A percentile compares a stretch with the other conserved stretches of the same genome.
These are phyloP conservation scores for Gymnoscopelus microlampas DNA, from an alignment of 2,797 vertebrate genomes.

Conservation along the genomic window DNA sequence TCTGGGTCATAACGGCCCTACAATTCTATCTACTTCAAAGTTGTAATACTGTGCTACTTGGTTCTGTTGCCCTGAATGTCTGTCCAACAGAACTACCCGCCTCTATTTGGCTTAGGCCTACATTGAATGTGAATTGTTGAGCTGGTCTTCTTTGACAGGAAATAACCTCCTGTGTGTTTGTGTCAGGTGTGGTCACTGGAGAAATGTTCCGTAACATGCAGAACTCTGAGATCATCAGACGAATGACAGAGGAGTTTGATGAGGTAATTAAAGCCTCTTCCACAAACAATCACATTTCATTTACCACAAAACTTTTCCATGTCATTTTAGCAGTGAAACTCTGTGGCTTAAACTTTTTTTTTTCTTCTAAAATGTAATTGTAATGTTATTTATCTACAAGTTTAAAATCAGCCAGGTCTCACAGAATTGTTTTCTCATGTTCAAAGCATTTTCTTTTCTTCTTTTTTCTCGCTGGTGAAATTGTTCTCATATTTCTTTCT, in stretches of 20 bases:
- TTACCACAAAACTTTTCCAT: not conserved
- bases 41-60: no score
- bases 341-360: no score
- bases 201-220: slow-evolving; percentile 99
- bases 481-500: no score
- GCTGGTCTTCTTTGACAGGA: not conserved
- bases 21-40: no score
- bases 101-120: not conserved
- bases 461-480: no score
- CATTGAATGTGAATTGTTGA: not conserved
- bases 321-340: slow-evolving; percentile 3
- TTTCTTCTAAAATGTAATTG: no score
- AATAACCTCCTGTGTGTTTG: slow-evolving; percentile 24
- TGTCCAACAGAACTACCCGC: not conserved
- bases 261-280: slow-evolving; percentile 83
- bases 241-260: slow-evolving; percentile 99
- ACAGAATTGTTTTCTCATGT: not conserved
- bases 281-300: slow-evolving; percentile 4
- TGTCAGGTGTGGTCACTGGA: slow-evolving; percentile 93
- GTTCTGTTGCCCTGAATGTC: no score
- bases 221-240: slow-evolving; percentile 99
- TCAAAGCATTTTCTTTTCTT: no score
- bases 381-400: no score
- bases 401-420: no score
- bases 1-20: no score